Conservation (phyloP, 2,888 invertebrate species). For the Tanypteryx hageni region DNA sequence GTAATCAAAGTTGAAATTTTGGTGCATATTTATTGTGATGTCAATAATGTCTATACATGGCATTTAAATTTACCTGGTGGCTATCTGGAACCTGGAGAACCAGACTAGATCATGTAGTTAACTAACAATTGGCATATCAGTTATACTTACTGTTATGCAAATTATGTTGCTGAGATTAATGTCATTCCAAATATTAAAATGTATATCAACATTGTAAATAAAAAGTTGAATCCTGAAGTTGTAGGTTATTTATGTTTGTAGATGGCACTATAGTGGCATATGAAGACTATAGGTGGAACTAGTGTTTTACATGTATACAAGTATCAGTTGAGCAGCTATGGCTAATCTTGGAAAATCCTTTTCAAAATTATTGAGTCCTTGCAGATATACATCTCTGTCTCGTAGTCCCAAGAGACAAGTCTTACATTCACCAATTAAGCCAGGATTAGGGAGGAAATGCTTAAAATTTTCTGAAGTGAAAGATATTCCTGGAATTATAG, state of each 20-base stretch:
- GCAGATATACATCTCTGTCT: slow-evolving; percentile 5
- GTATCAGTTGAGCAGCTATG: background rate
- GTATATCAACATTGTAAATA: slow-evolving; percentile 23
- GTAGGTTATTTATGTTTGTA: slow-evolving; percentile 62
- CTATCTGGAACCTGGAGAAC: background rate
- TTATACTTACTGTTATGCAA: slow-evolving; percentile 9
- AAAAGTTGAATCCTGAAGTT: slow-evolving; percentile 43
- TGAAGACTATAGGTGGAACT: background rate
- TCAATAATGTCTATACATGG: background rate
- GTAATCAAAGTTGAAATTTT: background rate
- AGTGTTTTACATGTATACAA: background rate
- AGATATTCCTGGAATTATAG: background rate
- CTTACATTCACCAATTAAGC: background rate
- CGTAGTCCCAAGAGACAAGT: background rate
- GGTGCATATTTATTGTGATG: slow-evolving; percentile 13
- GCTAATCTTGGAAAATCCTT: slow-evolving; percentile 27
- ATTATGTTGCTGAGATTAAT: background rate
- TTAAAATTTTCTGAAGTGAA: background rate
- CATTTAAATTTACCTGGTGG: background rate
- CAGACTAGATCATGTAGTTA: background rate
- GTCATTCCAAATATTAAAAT: slow-evolving; percentile 1
- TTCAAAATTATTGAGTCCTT: slow-evolving; percentile 28
- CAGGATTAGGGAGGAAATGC: background rate
- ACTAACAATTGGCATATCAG: slow-evolving; percentile 8
- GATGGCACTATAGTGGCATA: slow-evolving; percentile 9